Conservation (phyloP, 2,797 vertebrate species). For the Bucorvus abyssinicus region DNA sequence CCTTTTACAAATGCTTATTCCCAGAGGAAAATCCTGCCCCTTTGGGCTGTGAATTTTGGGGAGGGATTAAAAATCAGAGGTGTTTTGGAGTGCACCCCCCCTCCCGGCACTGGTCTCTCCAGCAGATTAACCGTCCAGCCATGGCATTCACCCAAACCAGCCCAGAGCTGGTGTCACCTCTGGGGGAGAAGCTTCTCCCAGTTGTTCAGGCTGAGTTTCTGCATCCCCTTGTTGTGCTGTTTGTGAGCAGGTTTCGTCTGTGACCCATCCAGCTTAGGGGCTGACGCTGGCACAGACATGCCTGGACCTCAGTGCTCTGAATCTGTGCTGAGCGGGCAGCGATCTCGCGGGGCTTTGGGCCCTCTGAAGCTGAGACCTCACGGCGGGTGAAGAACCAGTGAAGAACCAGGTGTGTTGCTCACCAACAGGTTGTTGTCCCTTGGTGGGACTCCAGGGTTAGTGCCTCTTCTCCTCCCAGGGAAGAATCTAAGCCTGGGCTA, state of each 20-base stretch:
- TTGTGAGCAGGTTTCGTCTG: not conserved
- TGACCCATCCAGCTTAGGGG: accelerated
- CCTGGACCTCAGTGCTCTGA: accelerated
- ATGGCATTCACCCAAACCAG: not conserved
- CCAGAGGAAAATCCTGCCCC: not conserved
- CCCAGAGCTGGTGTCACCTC: not conserved
- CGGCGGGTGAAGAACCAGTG: accelerated
- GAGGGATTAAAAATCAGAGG: accelerated
- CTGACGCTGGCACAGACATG: accelerated
- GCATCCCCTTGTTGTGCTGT: accelerated
- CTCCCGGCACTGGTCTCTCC: too few relatives aligned
- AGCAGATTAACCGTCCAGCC: not conserved
- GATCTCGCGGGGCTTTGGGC: not conserved
- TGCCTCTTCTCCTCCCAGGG: not conserved
- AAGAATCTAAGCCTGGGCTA: not conserved
- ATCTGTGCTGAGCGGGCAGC: not conserved
- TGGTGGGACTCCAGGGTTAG: too few relatives aligned
- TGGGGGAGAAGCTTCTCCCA: not conserved
- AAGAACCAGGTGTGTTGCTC: not conserved
- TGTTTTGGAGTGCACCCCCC: not conserved
- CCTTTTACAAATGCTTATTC: not conserved
- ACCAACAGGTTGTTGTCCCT: accelerated
- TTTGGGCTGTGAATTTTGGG: accelerated
- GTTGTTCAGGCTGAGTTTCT: not conserved
- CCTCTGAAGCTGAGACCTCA: not conserved